Base-by-base conservation (phyloP, 2,888 invertebrate genomes). In the Drepanosiphum platanoidis region DNA sequence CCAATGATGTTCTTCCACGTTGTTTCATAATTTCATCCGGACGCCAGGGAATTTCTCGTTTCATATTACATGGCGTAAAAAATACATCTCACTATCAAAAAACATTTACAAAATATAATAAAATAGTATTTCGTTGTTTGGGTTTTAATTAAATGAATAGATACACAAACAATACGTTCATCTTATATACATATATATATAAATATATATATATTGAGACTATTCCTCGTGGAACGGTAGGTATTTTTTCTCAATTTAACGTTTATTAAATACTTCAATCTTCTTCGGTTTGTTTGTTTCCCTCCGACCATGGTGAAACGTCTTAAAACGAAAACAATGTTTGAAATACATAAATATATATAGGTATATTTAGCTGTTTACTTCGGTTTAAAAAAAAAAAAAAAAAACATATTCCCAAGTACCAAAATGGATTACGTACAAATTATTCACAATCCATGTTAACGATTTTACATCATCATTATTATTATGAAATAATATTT, bases 1-100 rank as follows among this genome's bases (percentile, higher is more conserved):
- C 79, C 80, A 52, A 70, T 52, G 70, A 70, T 52, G 80, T 70
- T 80, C 70, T 80, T 80, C 52, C 68, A 27, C 52, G 52, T 80
- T 70, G 70, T 36, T 80, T 36, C 36, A 71, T 81, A 71, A 81
- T 81, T 58, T 36, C 58, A 58, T 58, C 27, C 70, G 30, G 80
- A 58, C 80, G 11, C 70, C 71, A 36, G 80, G 80, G 80, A 81
- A 81, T 81, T 39, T 71, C 70, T 81, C 58, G 70, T 81, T 70
- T 58, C 52, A 58, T 80, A 80, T 70, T 80, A 27, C 80, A 36
- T 3, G 36, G 13, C 22, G 30, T 58, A 52, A 71, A 81, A 81
- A 58, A 70, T 30, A 32, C 46, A 66, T n/a, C 18, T 52, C 15
- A 34, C 46, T 52, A 68, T 79, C 39, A 36, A 39, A 70, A 52